Conservation (phyloP, 2,888 invertebrate genomes). For the Rhingia rostrata region DNA sequence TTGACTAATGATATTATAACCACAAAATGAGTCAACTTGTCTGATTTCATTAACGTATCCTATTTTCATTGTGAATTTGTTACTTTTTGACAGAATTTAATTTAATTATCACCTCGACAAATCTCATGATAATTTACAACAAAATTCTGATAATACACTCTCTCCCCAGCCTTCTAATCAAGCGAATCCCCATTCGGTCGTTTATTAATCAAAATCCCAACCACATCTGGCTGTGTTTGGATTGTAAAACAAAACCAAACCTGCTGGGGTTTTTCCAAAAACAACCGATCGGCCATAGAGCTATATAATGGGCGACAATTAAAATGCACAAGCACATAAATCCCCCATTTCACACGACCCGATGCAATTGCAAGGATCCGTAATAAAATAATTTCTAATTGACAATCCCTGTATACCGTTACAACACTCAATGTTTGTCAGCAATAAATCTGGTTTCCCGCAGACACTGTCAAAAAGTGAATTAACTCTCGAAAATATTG, state of each 20-base stretch:
- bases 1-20: background rate
- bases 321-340: constrained; percentile 17
- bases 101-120: constrained; percentile 16
- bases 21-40: constrained; percentile 43
- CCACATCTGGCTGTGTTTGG: background rate
- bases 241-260: background rate
- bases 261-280: background rate
- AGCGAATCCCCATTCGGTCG: background rate
- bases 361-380: background rate
- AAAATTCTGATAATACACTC: background rate
- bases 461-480: constrained; percentile 15
- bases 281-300: background rate
- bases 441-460: constrained; percentile 3
- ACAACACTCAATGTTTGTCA: background rate
- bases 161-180: constrained; percentile 2
- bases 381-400: constrained; percentile 20
- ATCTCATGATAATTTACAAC: constrained; percentile 7
- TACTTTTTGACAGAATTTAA: constrained; percentile 16
- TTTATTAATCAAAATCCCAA: constrained; percentile 23
- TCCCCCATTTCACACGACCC: background rate
- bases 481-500: constrained; percentile 20
- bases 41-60: constrained; percentile 22
- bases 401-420: constrained; percentile 14
- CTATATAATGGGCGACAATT: constrained; percentile 31
- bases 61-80: constrained; percentile 10